Conservation (phyloP, 2,888 invertebrate species). For the Macrostomum cliftonense region DNA sequence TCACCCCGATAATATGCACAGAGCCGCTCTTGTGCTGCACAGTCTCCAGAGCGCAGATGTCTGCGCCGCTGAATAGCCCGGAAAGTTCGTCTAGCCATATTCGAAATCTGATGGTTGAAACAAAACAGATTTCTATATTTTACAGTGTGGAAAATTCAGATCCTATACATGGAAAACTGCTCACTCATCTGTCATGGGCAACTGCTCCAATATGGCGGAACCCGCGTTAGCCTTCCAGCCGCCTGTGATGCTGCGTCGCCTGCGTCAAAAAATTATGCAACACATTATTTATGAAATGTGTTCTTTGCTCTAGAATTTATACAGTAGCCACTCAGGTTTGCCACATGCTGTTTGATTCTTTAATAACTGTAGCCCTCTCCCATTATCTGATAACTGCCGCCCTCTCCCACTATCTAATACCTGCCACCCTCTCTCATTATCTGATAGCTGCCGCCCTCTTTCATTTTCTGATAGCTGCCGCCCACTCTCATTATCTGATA, state of each 20-base stretch:
- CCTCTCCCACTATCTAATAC: too few relatives aligned
- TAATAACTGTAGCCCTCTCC: too few relatives aligned
- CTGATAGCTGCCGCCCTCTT: too few relatives aligned
- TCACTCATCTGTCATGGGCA: conserved; percentile 68
- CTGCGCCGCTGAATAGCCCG: conserved; percentile 57
- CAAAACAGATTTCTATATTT: neutral
- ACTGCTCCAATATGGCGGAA: conserved; percentile 90
- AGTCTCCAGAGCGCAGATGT: conserved; percentile 74
- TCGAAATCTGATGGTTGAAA: conserved; percentile 52
- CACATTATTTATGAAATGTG: too few relatives aligned
- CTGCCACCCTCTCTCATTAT: too few relatives aligned
- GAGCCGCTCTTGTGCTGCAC: conserved; percentile 77
- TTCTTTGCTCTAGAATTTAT: too few relatives aligned
- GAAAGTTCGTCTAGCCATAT: conserved; percentile 70
- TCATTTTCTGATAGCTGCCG: too few relatives aligned
- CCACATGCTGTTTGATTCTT: too few relatives aligned
- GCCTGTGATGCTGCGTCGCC: conserved; percentile 92
- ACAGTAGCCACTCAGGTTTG: too few relatives aligned
- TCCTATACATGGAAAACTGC: neutral
- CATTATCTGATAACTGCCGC: too few relatives aligned
- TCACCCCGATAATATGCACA: conserved; percentile 69
- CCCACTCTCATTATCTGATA: too few relatives aligned
- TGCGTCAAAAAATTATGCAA: conserved; percentile 38
- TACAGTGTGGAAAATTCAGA: too few relatives aligned
- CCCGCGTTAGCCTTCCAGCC: conserved; percentile 98